A percentile compares a stretch with the other conserved stretches of the same genome.
These are phyloP conservation scores for Stictonetta naevosa DNA, from an alignment of 2,113 vertebrate species.

Conservation along the genomic window DNA sequence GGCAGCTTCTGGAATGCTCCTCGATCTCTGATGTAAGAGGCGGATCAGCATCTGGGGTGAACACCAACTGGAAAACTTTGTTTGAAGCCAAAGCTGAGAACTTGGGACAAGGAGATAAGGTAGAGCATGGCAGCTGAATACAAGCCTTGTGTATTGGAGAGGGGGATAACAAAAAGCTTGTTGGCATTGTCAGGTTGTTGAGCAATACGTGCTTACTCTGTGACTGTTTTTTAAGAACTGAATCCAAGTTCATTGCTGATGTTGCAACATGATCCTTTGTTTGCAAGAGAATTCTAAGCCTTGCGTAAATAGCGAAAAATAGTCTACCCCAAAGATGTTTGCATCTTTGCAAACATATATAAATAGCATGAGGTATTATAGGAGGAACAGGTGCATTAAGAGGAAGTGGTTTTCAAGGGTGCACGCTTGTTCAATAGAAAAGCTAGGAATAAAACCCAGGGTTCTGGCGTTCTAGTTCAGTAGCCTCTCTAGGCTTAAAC, in stretches of 20 bases:
- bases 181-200: not conserved
- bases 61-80: slow-evolving; percentile 92
- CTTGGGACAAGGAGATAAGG: slow-evolving; percentile 96
- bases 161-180: not conserved
- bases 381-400: slow-evolving; percentile 22
- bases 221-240: not conserved
- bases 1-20: slow-evolving; percentile 86
- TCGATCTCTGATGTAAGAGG: slow-evolving; percentile 89
- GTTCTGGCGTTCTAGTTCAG: not conserved
- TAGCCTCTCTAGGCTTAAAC: not conserved
- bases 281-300: not conserved
- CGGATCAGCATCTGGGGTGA: slow-evolving; percentile 54
- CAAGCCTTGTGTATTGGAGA: not conserved
- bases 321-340: not conserved
- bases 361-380: not conserved
- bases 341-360: not conserved
- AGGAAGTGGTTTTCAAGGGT: slow-evolving; percentile 58
- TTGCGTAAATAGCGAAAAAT: not conserved
- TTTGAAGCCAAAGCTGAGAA: slow-evolving; percentile 90
- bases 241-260: not conserved
- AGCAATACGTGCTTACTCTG: not conserved
- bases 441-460: slow-evolving; percentile 16
- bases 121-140: slow-evolving; percentile 24
- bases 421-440: not conserved
- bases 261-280: not conserved